Percentiles rank a stretch among this genome's conserved stretches.
Evolutionary conservation across 1,140 invertebrate species (phyloP).

Genomic region (Drosophila arawakana): DNA sequence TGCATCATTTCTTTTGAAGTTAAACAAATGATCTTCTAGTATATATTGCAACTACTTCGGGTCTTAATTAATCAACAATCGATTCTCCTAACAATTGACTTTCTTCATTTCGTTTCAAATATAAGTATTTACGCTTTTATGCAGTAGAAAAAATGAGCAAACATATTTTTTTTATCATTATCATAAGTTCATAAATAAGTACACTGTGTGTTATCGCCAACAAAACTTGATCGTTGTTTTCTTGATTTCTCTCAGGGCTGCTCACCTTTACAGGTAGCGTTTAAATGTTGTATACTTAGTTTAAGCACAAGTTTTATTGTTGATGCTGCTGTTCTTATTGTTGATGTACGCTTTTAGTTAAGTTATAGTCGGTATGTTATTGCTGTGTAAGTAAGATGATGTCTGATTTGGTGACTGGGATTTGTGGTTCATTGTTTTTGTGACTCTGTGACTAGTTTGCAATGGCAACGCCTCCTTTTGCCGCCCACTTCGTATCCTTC

Average conservation of each 20-base stretch:
- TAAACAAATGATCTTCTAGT: slow-evolving; percentile 32
- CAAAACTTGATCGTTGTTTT: slow-evolving; percentile 29
- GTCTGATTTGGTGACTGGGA: slow-evolving; percentile 55
- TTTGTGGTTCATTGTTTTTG: slow-evolving; percentile 51
- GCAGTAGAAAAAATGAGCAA: slow-evolving; percentile 67
- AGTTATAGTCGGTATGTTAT: slow-evolving; percentile 44
- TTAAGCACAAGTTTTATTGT: slow-evolving; percentile 66
- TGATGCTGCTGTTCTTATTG: slow-evolving; percentile 11
- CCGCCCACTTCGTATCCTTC: slow-evolving; percentile 47
- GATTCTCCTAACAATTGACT: slow-evolving; percentile 57
- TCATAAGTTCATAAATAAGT: slow-evolving; percentile 43
- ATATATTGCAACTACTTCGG: slow-evolving; percentile 18
- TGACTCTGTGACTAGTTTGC: slow-evolving; percentile 63
- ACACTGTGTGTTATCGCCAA: slow-evolving; percentile 33
- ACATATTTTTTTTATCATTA: slow-evolving; percentile 45
- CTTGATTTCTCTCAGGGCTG: neutral
- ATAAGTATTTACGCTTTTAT: slow-evolving; percentile 7
- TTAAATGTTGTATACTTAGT: slow-evolving; percentile 45
- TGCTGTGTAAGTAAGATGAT: slow-evolving; percentile 9
- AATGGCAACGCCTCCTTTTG: slow-evolving; percentile 44
- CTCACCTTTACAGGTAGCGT: slow-evolving; percentile 17
- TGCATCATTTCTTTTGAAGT: slow-evolving; percentile 16
- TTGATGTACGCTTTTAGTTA: slow-evolving; percentile 28
- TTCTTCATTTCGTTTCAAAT: slow-evolving; percentile 39
- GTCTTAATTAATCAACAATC: slow-evolving; percentile 76